Evolutionary conservation across 2,113 vertebrate genomes (phyloP), one percentile per base, ranked within the genome.

Genomic region (Hydropotes inermis): DNA sequence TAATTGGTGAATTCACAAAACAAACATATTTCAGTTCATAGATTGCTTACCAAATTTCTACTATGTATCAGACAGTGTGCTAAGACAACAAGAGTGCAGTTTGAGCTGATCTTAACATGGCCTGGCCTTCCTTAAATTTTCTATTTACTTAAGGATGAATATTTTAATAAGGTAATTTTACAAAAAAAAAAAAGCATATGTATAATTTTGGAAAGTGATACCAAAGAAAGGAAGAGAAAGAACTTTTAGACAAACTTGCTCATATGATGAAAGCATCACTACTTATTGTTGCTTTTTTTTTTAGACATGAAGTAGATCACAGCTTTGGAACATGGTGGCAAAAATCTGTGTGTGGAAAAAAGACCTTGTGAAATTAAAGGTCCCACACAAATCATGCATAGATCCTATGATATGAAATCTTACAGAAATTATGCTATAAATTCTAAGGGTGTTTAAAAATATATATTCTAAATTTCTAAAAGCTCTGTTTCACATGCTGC

Each of bases 91-190:
- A 17, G 16, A 30, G 5, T 58, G 52, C 3, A 76, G 8, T 30
- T 3, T 55, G 21, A 93, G 7, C 0, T 55, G n/a, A 89, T 9
- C 2, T 45, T 36, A 85, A 76, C 78, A 57, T 33, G 61, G 17
- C 6, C 8, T 1, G 19, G 36, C 4, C 7, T 93, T 52, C n/a
- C 50, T 60, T 55, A 58, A 85, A 89, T 86, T 36, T 36, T 89
- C 55, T 79, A 3, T 52, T 23, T 70, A 50, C 7, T 47, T 23
- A 89, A 82, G 13, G 3, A 5, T 45, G 70, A 47, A 70, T 93
- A 86, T 93, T 97, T 86, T 86, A 81, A 79, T 74, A 70, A 86
- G 12, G 2, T 52, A 58, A 93, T 95, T 89, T 89, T 57, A 58
- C 7, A 84, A 60, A 50, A 50, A 47, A 78, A 45, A 84, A 60